Percentiles rank a stretch among this genome's conserved stretches.
phyloP scores from a whole-genome alignment of 23 tunicate species.

The Phallusia fumigata region DNA sequence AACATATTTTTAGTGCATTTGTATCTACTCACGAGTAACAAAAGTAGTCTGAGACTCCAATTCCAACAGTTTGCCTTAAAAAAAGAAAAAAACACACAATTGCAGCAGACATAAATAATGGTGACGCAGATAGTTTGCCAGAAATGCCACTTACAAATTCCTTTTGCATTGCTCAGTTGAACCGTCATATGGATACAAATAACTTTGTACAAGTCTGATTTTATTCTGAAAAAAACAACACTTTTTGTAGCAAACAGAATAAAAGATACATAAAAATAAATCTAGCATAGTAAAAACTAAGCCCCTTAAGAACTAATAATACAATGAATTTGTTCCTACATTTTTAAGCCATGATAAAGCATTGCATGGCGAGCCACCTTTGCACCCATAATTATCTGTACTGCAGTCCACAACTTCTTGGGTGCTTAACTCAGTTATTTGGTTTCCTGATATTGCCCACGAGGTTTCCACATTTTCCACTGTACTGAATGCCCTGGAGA shows the following conservation, averaged over 20 bases:
- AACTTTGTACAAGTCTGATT: background rate
- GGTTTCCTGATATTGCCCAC: conserved; percentile 24
- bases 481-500: conserved; percentile 35
- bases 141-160: background rate
- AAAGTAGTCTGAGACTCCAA: conserved; percentile 22
- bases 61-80: conserved; percentile 9
- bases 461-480: conserved; percentile 36
- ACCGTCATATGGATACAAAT: background rate
- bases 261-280: too few relatives aligned
- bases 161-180: background rate
- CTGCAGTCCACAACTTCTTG: conserved; percentile 37
- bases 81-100: background rate
- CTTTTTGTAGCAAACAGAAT: too few relatives aligned
- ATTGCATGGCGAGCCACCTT: conserved; percentile 27
- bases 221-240: background rate
- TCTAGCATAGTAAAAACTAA: too few relatives aligned
- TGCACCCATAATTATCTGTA: conserved; percentile 23
- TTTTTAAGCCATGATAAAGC: conserved; percentile 19
- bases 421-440: conserved; percentile 22
- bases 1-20: background rate
- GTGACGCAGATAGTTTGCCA: too few relatives aligned
- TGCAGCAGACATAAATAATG: background rate
- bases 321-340: background rate
- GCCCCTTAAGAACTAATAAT: too few relatives aligned
- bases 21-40: conserved; percentile 27